Percentiles rank a stretch among this genome's conserved stretches.
These are phyloP conservation scores for Emesis furor DNA, from an alignment of 2,888 invertebrate genomes.

Conservation along the genomic window DNA sequence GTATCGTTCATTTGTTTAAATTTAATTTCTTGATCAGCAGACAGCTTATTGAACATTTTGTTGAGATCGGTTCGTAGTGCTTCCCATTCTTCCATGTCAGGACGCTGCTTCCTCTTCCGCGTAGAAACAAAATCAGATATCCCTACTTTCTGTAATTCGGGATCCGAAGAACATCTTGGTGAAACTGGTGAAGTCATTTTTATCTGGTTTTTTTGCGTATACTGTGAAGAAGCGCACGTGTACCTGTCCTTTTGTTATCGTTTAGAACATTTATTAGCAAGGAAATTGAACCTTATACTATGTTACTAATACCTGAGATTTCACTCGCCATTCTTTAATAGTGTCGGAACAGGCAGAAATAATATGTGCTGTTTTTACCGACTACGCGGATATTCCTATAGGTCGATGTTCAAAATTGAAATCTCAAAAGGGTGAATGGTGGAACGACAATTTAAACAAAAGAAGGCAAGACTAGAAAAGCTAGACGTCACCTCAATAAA, in stretches of 20 bases:
- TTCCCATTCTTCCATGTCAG: constrained; percentile 3
- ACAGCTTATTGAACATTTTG: neutral
- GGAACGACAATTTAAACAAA: no score
- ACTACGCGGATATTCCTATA: no score
- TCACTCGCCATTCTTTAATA: no score
- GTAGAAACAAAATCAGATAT: neutral
- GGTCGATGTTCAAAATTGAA: no score
- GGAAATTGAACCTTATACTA: neutral
- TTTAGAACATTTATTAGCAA: neutral
- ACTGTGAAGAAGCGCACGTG: neutral
- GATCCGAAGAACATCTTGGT: neutral
- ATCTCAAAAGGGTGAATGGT: no score
- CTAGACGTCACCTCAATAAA: no score
- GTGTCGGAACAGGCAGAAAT: no score
- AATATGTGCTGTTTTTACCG: no score
- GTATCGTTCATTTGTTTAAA: neutral
- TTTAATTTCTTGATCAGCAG: neutral
- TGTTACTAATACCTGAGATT: no score
- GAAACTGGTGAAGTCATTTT: neutral
- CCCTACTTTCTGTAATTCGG: neutral
- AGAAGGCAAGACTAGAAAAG: no score
- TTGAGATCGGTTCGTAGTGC: neutral
- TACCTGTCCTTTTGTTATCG: neutral
- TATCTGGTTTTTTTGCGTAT: neutral
- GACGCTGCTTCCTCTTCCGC: neutral